These are phyloP conservation scores for Amphiprion clarkii DNA, from an alignment of 2,797 vertebrate species.

Conservation along the genomic window DNA sequence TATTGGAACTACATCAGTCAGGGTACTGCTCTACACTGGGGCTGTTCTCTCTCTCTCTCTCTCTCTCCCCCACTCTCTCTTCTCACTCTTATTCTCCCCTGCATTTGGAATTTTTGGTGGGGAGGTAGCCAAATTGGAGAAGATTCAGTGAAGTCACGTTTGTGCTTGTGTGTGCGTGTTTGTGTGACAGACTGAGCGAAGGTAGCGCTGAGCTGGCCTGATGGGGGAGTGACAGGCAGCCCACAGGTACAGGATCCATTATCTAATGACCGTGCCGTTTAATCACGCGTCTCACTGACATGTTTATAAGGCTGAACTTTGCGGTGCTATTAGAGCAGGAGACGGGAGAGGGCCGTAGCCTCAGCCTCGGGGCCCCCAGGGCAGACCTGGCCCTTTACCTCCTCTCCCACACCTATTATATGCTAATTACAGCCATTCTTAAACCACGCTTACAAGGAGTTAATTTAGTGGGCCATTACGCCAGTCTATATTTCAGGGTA, in stretches of 20 bases:
- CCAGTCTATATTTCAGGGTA: constrained; percentile 85
- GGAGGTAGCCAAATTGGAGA: constrained; percentile 31
- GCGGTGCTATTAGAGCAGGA: constrained; percentile 90
- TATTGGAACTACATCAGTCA: constrained; percentile 94
- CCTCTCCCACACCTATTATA: constrained; percentile 92
- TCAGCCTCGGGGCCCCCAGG: constrained; percentile 87
- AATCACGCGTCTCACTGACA: constrained; percentile 93
- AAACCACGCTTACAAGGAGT: constrained; percentile 95
- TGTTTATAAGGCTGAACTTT: constrained; percentile 99
- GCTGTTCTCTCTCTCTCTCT: constrained; percentile 36
- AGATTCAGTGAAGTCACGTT: constrained; percentile 30
- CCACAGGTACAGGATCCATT: constrained; percentile 90
- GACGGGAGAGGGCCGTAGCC: constrained; percentile 89
- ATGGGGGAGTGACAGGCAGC: constrained; percentile 88
- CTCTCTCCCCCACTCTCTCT: constrained; percentile 26
- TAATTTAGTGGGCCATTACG: constrained; percentile 94
- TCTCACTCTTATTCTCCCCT: constrained; percentile 46
- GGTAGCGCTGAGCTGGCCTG: constrained; percentile 56
- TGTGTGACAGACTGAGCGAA: constrained; percentile 38
- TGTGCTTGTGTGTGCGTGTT: constrained; percentile 17
- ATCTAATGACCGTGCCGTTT: constrained; percentile 92
- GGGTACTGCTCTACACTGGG: constrained; percentile 54
- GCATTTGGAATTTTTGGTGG: constrained; percentile 41
- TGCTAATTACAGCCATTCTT: constrained; percentile 95
- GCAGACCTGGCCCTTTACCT: constrained; percentile 90